A percentile compares a stretch with the other conserved stretches of the same genome.
phyloP scores from a whole-genome alignment of 1,140 invertebrate species.

The Diprion similis region DNA sequence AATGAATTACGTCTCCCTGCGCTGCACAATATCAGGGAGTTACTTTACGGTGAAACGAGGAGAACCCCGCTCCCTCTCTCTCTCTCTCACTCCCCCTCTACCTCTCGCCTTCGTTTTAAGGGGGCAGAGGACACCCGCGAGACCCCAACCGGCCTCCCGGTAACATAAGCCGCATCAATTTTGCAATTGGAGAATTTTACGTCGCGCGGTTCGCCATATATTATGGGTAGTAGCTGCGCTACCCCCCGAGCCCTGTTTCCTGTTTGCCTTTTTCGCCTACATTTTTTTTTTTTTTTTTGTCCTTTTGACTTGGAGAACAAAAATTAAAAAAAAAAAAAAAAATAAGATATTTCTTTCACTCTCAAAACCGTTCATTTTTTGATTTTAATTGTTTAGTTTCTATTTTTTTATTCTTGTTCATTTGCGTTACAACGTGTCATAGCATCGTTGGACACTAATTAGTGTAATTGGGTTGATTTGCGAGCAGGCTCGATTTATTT shows the following conservation, averaged over 20 bases:
- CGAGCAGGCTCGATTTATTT: no score
- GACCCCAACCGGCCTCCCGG: slow-evolving; percentile 38
- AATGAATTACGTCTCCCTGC: slow-evolving; percentile 62
- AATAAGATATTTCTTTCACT: neutral
- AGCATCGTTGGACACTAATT: no score
- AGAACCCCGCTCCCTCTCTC: no score
- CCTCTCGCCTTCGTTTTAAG: neutral
- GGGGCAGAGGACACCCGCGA: slow-evolving; percentile 44
- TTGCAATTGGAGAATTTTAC: slow-evolving; percentile 65
- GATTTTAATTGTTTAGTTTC: no score
- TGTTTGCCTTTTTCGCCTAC: neutral
- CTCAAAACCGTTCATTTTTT: neutral
- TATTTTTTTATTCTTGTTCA: no score
- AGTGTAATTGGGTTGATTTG: no score
- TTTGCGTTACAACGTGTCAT: no score
- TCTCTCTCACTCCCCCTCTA: no score
- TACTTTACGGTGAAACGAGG: slow-evolving; percentile 60
- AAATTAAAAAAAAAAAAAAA: no score
- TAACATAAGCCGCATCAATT: slow-evolving; percentile 63
- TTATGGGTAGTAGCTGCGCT: slow-evolving; percentile 48
- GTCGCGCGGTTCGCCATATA: slow-evolving; percentile 55
- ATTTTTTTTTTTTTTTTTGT: neutral
- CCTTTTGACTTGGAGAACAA: no score
- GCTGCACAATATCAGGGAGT: slow-evolving; percentile 60
- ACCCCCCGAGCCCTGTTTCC: neutral